Base-by-base conservation (phyloP, 2,888 invertebrate species). In the Apoderus coryli region DNA sequence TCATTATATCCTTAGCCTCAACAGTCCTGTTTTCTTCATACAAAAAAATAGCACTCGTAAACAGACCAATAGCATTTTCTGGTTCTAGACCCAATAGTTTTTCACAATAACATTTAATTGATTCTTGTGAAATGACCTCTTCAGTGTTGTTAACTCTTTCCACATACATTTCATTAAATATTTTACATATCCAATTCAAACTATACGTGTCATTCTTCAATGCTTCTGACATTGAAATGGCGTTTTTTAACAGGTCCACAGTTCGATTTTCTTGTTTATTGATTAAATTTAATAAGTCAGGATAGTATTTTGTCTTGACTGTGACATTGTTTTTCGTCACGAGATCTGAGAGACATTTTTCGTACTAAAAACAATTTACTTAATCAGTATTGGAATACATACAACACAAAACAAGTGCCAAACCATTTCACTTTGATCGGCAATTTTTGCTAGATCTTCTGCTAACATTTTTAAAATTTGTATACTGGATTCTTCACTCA, bases 161-260 rank as follows among this genome's bases (percentile, higher is more conserved):
- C 32, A 46, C 49, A 35, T 37, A 48, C 32, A 36, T 37, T 44
- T 73, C 68, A 34, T 64, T 63, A 45, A 64, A 72, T 2, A 65
- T 56, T 45, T 65, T 66, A 44, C 74, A 74, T 33, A 73, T 63
- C 69, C 71, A 72, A 48, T 71, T 70, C 33, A 69, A 53, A 1
- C 68, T 60, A 41, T 61, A 62, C 11, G 55, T 47, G 42, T 67
- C 63, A 2, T 57, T 53, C 3, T 64, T 59, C 47, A 62, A 68
- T 4, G 59, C 39, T 14, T 48, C 44, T 26, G 60, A 56, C 63
- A 72, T 65, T 33, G 59, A 50, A 33, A 54, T 48, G 10, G 67
- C 63, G 39, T 60, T 49, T 23, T 53, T 44, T 19, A 70, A 39
- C 29, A 70, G 50, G 14, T 50, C 42, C 4, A 50, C 49, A 28